phyloP scores from a whole-genome alignment of 1,140 invertebrate genomes.

The Whitmania pigra region DNA sequence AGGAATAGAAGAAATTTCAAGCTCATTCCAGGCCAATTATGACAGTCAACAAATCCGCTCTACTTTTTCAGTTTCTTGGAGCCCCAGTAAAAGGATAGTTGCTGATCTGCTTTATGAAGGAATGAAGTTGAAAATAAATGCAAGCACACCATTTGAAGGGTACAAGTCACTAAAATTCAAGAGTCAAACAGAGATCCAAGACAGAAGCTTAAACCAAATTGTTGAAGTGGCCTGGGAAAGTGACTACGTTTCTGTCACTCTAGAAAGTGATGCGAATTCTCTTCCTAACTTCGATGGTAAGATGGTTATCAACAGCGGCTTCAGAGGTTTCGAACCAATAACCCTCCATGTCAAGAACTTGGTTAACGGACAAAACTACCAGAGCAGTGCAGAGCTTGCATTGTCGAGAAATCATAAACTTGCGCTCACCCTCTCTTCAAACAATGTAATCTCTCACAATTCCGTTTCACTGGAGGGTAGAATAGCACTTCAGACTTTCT shows the following conservation, averaged over 20 bases:
- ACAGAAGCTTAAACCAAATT: no score
- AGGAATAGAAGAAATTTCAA: slow-evolving; percentile 21
- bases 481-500: slow-evolving; percentile 27
- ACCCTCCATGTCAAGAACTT: slow-evolving; percentile 1
- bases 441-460: slow-evolving; percentile 13
- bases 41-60: slow-evolving; percentile 20
- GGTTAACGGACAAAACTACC: not conserved
- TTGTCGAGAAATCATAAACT: slow-evolving; percentile 19
- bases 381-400: slow-evolving; percentile 15
- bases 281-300: slow-evolving; percentile 7
- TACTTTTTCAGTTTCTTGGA: slow-evolving; percentile 28
- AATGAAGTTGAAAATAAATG: slow-evolving; percentile 21
- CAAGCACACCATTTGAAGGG: slow-evolving; percentile 26
- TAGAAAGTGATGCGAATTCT: not conserved
- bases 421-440: not conserved
- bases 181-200: slow-evolving; percentile 17
- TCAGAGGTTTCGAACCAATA: slow-evolving; percentile 18
- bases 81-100: slow-evolving; percentile 26
- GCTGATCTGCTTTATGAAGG: slow-evolving; percentile 21
- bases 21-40: slow-evolving; percentile 23
- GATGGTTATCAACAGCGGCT: slow-evolving; percentile 10
- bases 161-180: slow-evolving; percentile 19
- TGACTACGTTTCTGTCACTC: slow-evolving; percentile 4
- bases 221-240: slow-evolving; percentile 5
- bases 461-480: slow-evolving; percentile 23